Evolutionary conservation across 2,113 vertebrate species (phyloP).

Genomic region (Aegotheles bennettii): DNA sequence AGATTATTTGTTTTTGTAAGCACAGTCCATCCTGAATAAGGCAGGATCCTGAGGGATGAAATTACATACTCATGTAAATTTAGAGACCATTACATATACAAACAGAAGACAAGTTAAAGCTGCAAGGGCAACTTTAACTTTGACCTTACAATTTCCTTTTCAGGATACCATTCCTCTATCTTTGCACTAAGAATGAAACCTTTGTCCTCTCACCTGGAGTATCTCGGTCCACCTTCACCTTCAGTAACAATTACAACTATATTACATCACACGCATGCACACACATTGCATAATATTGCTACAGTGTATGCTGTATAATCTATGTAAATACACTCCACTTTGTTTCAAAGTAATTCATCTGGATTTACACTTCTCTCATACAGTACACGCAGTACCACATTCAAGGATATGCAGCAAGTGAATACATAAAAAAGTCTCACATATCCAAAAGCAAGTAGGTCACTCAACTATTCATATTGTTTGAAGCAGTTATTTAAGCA

Average conservation of each 20-base stretch:
- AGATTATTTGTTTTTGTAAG: background rate
- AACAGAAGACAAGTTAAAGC: background rate
- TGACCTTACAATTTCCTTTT: background rate
- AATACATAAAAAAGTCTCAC: background rate
- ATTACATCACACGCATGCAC: background rate
- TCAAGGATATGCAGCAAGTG: conserved; percentile 37
- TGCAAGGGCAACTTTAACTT: background rate
- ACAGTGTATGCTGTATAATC: conserved; percentile 27
- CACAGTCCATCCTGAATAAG: background rate
- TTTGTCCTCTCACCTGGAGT: background rate
- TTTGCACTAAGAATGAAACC: background rate
- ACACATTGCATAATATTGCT: conserved; percentile 23
- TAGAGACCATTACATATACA: background rate
- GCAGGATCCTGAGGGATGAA: background rate
- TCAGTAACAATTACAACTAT: conserved; percentile 14
- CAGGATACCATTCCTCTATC: background rate
- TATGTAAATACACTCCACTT: conserved; percentile 39
- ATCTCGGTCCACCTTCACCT: background rate
- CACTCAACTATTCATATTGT: background rate
- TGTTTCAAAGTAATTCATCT: conserved; percentile 27
- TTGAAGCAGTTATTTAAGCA: conserved; percentile 35
- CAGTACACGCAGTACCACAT: conserved; percentile 35
- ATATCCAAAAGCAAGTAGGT: conserved; percentile 38
- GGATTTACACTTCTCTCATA: conserved; percentile 42
- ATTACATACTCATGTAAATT: background rate